These are phyloP conservation scores for Pammene aurita DNA, from an alignment of 2,888 invertebrate genomes.

Conservation along the genomic window DNA sequence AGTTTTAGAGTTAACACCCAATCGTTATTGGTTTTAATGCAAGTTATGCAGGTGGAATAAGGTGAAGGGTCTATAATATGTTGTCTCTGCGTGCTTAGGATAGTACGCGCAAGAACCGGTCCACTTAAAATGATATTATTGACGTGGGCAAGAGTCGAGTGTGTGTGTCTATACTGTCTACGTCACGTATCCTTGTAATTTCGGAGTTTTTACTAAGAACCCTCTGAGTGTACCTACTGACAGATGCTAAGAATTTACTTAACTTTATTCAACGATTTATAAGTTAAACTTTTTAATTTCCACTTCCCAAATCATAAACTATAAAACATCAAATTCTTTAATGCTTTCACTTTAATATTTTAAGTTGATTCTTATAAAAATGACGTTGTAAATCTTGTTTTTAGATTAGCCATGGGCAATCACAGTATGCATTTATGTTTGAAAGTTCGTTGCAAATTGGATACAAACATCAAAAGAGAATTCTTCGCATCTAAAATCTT, in stretches of 20 bases:
- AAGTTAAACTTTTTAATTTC: constrained; percentile 13
- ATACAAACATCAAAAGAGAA: constrained; percentile 1
- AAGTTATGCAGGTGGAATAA: constrained; percentile 46
- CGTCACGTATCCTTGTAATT: constrained; percentile 34
- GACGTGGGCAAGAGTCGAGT: constrained; percentile 57
- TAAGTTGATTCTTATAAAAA: constrained; percentile 34
- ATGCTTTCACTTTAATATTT: constrained; percentile 43
- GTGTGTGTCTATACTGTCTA: constrained; percentile 40
- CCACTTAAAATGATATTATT: constrained; percentile 74
- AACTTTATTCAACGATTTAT: background rate
- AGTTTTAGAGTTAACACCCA: background rate
- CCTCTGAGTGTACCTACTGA: constrained; percentile 48
- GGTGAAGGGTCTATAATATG: constrained; percentile 55
- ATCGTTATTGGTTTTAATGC: constrained; percentile 15
- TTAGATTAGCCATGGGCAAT: constrained; percentile 35
- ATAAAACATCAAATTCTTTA: constrained; percentile 39
- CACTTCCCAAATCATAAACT: constrained; percentile 34
- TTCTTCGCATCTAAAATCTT: constrained; percentile 3
- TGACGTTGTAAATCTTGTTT: constrained; percentile 34
- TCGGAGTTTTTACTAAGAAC: constrained; percentile 54
- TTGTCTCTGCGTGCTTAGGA: constrained; percentile 61
- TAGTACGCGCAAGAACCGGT: constrained; percentile 69
- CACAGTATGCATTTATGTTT: constrained; percentile 34
- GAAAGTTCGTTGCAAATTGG: constrained; percentile 41
- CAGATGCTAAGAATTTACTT: constrained; percentile 20